phyloP scores from a whole-genome alignment of 2,797 vertebrate genomes.

The Stomatorhinus walkeri region DNA sequence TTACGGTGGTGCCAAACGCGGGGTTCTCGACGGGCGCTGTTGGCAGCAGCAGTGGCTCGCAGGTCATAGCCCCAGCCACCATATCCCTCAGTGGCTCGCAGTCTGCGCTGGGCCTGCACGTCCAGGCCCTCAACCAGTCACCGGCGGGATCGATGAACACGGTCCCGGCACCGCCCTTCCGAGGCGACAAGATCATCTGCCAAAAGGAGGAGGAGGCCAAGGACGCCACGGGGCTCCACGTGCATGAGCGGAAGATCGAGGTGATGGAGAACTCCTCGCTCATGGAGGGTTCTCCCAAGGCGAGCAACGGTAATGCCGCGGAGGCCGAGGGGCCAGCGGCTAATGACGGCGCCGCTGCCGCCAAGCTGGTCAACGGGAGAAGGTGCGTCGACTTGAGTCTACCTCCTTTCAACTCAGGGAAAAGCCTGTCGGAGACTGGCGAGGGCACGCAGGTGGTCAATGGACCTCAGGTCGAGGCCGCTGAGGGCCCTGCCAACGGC shows the following conservation, averaged over 20 bases:
- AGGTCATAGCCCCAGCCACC: constrained; percentile 68
- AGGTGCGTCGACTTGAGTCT: constrained; percentile 93
- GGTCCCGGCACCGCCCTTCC: constrained; percentile 66
- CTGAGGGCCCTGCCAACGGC: constrained; percentile 73
- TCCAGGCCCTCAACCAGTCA: constrained; percentile 65
- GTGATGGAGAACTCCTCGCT: constrained; percentile 98
- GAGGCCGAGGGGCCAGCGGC: constrained; percentile 46
- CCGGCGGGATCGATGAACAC: constrained; percentile 63
- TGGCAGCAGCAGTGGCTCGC: constrained; percentile 77
- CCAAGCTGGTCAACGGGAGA: constrained; percentile 94
- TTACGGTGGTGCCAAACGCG: constrained; percentile 97
- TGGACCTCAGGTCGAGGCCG: constrained; percentile 76
- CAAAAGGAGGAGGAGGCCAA: constrained; percentile 99
- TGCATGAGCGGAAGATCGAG: constrained; percentile 96
- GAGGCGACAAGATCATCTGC: constrained; percentile 98
- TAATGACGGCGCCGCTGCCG: constrained; percentile 60
- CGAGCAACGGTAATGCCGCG: constrained; percentile 86
- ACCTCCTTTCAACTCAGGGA: constrained; percentile 99
- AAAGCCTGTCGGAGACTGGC: constrained; percentile 78
- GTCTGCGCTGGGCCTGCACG: constrained; percentile 74
- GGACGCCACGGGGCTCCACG: constrained; percentile 92
- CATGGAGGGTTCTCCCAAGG: constrained; percentile 72
- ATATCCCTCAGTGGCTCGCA: constrained; percentile 68
- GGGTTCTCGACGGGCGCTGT: constrained; percentile 81
- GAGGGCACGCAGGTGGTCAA: constrained; percentile 77